Base-by-base conservation (phyloP, 2,888 invertebrate species). In the Rhagophthalmus giganteus region DNA sequence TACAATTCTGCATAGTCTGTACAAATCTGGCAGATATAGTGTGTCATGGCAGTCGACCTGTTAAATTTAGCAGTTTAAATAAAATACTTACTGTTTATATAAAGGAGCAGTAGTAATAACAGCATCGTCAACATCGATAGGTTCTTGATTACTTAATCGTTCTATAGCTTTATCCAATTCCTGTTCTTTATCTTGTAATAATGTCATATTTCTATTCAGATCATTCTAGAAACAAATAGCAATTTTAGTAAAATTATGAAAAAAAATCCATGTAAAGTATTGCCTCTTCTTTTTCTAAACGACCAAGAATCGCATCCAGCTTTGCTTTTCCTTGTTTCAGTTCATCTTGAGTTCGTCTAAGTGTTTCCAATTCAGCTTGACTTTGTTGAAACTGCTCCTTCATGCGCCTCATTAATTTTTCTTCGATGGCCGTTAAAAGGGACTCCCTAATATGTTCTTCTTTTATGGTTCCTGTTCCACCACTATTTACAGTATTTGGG, bases 381-480 rank as follows among this genome's bases (percentile, higher is more conserved):
- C 89, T 86, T 71, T 94, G 94, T 63, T 90, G 90, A 55, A 91
- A 88, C 66, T 90, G 89, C 68, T 98, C 97, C 63, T 88, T 86
- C 61, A 98, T 82, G 57, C 91, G 83, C 54, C 94, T 78, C 63
- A 88, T 82, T 59, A 99, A 75, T 75, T 95, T 96, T 71, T 99
- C 97, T 74, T 96, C 94, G 1, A 98, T 91, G 13, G 97, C 98
- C 46, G 95, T 94, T 10, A 96, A 76, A 12, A 99, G 78, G 1
- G 97, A 98, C 14, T 90, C 93, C 69, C 91, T 86, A 56, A 99
- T 92, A 71, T 97, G 95, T 70, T 96, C 94, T 65, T 96, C 94
- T 34, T 94, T 90, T 48, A 95, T 94, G n/a, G 93, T 93, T 11
- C 90, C 90, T 10, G 79, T 79, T 47, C 82, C 79, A 41, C 79